These are phyloP conservation scores for Stenopsyche tienmushanensis DNA, from an alignment of 1,140 invertebrate genomes.

Conservation along the genomic window DNA sequence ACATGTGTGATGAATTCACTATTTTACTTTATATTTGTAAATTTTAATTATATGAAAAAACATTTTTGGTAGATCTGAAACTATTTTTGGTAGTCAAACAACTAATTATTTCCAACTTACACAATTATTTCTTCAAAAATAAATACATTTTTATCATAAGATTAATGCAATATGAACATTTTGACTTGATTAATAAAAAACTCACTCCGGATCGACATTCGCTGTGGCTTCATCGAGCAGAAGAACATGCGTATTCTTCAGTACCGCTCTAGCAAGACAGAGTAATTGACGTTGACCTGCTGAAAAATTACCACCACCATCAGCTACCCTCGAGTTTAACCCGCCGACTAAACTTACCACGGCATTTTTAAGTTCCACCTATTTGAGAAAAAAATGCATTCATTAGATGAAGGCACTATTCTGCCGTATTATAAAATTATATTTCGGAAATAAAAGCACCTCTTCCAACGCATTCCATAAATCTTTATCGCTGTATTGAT, in stretches of 20 bases:
- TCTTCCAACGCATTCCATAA: constrained; percentile 76
- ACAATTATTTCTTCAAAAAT: too few relatives aligned
- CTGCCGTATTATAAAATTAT: background rate
- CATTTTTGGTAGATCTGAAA: too few relatives aligned
- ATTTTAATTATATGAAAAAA: too few relatives aligned
- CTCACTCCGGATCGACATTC: constrained; percentile 74
- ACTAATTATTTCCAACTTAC: too few relatives aligned
- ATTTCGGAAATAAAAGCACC: constrained; percentile 45
- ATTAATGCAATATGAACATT: too few relatives aligned
- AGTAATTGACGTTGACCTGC: constrained; percentile 77
- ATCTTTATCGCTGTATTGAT: constrained; percentile 58
- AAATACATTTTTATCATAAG: too few relatives aligned
- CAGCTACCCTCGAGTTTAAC: constrained; percentile 62
- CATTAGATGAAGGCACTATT: background rate
- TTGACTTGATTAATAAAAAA: constrained; percentile 25
- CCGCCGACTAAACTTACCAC: constrained; percentile 54
- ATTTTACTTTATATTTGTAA: too few relatives aligned
- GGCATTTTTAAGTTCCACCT: constrained; percentile 63
- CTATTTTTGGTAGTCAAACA: too few relatives aligned
- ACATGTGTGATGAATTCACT: too few relatives aligned
- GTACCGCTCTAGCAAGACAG: constrained; percentile 74
- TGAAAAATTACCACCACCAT: constrained; percentile 74
- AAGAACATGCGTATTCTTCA: constrained; percentile 71
- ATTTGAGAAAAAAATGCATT: constrained; percentile 2
- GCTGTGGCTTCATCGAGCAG: constrained; percentile 87